Base-by-base conservation (phyloP, 2,113 vertebrate species). In the Marmota monax region DNA sequence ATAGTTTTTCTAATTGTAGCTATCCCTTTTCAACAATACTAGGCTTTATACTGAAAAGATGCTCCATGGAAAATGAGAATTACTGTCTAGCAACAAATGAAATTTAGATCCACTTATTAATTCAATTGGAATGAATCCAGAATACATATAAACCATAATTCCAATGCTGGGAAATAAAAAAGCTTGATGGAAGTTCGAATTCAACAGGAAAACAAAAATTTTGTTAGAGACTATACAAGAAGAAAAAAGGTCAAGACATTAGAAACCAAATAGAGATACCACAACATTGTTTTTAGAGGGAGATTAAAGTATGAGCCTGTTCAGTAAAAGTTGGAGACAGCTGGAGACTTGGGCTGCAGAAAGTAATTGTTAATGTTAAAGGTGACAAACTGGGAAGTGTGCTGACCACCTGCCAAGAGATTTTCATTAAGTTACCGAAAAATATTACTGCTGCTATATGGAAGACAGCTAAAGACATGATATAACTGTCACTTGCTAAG, bases 391-490 rank as follows among this genome's bases (percentile, higher is more conserved):
- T 34, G 1, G 58, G 27, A 34, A 95, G 29, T 32, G 34, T 53
- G 34, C 53, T 90, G 82, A 85, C 56, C n/a, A 88, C 51, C 14
- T 85, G n/a, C 69, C 42, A 87, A 84, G 77, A 94, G 45, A 74
- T 80, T 94, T 76, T 91, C n/a, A 84, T 76, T 73, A 94, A 67
- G 45, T 63, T 94, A 82, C 29, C 82, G 61, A 90, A 53, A 94
- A 90, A 76, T 79, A 88, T 53, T 84, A 84, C 58, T 90, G 90
- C 58, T 88, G 27, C 37, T 87, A 27, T 58, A 23, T 67, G 53
- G 70, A 93, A 84, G 61, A 90, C 14, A 93, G 34, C 18, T 82
- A 53, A 94, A 65, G 25, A 79, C 34, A 69, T 45, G 53, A 89
- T 69, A 56, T 9, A 91, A 67, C 32, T 58, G 56, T 84, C 72